phyloP scores from a whole-genome alignment of 1,140 invertebrate species.

The Penaeus japonicus region DNA sequence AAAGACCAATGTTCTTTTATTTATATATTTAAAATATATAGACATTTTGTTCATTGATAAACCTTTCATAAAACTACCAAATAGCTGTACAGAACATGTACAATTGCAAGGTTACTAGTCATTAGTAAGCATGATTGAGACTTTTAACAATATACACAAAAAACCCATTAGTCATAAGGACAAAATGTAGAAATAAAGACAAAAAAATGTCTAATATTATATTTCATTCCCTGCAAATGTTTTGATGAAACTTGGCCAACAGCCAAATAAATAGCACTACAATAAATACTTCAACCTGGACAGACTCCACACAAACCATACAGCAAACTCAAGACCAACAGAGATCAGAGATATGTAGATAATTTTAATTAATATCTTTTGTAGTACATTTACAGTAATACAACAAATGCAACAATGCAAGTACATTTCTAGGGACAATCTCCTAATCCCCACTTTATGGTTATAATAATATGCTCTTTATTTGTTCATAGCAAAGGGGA shows the following conservation, averaged over 20 bases:
- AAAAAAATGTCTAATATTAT: constrained; percentile 14
- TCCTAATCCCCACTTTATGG: too few relatives aligned
- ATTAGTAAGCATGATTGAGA: constrained; percentile 37
- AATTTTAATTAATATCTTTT: background rate
- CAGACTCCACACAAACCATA: constrained; percentile 25
- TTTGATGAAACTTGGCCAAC: constrained; percentile 6
- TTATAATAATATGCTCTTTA: too few relatives aligned
- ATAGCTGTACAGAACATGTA: constrained; percentile 41
- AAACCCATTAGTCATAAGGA: constrained; percentile 26
- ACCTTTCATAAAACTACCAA: constrained; percentile 38
- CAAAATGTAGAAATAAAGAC: constrained; percentile 15
- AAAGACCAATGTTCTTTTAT: background rate
- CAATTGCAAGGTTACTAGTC: constrained; percentile 26
- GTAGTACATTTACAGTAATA: too few relatives aligned
- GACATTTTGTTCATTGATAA: constrained; percentile 39
- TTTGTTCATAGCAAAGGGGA: too few relatives aligned
- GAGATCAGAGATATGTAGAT: background rate
- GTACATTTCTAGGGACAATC: too few relatives aligned
- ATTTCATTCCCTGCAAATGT: constrained; percentile 16
- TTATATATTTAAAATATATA: constrained; percentile 51
- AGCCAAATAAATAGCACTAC: constrained; percentile 22
- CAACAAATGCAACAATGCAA: too few relatives aligned
- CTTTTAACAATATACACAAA: constrained; percentile 30
- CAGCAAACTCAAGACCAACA: constrained; percentile 14
- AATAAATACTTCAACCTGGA: constrained; percentile 20